Evolutionary conservation across 2,113 vertebrate genomes (phyloP).

Genomic region (Planiliza haematocheilus): DNA sequence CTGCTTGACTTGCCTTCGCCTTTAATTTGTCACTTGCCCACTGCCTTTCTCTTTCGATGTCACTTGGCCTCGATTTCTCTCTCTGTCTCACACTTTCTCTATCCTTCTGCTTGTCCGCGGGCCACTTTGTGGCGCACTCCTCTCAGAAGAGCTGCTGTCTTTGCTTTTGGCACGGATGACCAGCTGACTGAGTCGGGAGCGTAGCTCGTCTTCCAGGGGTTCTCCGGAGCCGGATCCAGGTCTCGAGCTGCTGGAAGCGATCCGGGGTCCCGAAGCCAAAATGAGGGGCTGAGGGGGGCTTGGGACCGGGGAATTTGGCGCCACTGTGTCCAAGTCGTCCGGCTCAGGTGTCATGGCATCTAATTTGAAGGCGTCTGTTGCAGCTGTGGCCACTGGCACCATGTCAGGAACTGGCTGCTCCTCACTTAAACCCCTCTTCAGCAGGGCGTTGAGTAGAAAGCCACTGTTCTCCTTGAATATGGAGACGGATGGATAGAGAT

Average conservation of each 20-base stretch:
- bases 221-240: slow-evolving; percentile 52
- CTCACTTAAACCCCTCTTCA: slow-evolving; percentile 75
- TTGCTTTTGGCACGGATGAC: slow-evolving; percentile 87
- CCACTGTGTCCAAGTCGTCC: slow-evolving; percentile 63
- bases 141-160: slow-evolving; percentile 87
- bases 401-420: slow-evolving; percentile 61
- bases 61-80: slow-evolving; percentile 50
- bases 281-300: slow-evolving; percentile 40
- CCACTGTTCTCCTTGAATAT: slow-evolving; percentile 75
- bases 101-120: slow-evolving; percentile 72
- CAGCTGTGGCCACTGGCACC: slow-evolving; percentile 31
- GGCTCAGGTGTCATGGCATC: slow-evolving; percentile 68
- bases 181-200: slow-evolving; percentile 84
- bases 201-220: slow-evolving; percentile 81
- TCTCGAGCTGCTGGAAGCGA: slow-evolving; percentile 25
- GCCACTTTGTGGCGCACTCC: slow-evolving; percentile 57
- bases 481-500: slow-evolving; percentile 2
- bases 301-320: slow-evolving; percentile 48
- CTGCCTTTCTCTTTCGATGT: slow-evolving; percentile 40
- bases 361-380: slow-evolving; percentile 50
- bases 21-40: slow-evolving; percentile 62
- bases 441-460: slow-evolving; percentile 74
- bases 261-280: slow-evolving; percentile 70
- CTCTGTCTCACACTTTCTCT: slow-evolving; percentile 70
- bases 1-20: slow-evolving; percentile 42